Percentiles rank a stretch among this genome's conserved stretches.
Evolutionary conservation across 2,797 vertebrate species (phyloP).

Genomic region (Natrix natrix): DNA sequence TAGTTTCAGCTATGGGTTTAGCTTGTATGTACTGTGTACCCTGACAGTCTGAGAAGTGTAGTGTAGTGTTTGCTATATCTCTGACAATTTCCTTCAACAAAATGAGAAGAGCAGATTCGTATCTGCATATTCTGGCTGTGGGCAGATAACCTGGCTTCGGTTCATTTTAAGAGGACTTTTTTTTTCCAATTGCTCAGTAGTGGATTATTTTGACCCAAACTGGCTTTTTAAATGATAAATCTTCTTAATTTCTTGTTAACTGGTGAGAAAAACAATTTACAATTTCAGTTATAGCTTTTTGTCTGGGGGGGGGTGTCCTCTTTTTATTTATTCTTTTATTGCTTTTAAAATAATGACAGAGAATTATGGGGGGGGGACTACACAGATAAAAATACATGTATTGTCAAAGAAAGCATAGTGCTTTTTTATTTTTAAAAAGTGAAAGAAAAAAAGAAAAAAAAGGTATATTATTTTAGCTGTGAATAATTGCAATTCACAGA

Average conservation of each 20-base stretch:
- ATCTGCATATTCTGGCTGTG: neutral
- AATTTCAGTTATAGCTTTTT: conserved; percentile 46
- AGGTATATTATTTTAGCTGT: neutral
- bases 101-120: neutral
- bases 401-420: neutral
- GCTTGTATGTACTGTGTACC: neutral
- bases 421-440: neutral
- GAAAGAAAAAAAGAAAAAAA: neutral
- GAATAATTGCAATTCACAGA: neutral
- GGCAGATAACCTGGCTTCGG: neutral
- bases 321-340: neutral
- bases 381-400: neutral
- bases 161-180: neutral
- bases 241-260: conserved; percentile 26
- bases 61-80: neutral
- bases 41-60: neutral
- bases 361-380: too few species aligned
- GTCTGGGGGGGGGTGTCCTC: neutral
- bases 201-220: neutral
- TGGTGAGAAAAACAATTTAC: conserved; percentile 48
- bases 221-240: conserved; percentile 12
- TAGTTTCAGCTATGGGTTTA: neutral
- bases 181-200: conserved; percentile 5
- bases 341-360: neutral
- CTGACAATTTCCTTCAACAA: neutral